phyloP scores from a whole-genome alignment of 2,888 invertebrate genomes.

The Ormyrus labotus region DNA sequence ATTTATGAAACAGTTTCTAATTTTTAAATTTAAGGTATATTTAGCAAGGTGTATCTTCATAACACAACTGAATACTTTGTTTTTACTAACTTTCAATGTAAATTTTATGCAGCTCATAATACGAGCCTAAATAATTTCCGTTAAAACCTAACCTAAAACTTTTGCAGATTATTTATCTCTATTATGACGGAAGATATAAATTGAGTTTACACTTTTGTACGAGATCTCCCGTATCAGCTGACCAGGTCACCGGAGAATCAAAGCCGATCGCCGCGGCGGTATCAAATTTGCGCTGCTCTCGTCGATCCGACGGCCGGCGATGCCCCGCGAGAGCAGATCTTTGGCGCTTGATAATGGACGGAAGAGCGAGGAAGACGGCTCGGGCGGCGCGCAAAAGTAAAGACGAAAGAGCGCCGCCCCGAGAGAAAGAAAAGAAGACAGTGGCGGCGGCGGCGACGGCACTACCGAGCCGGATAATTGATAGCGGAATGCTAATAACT shows the following conservation, averaged over 20 bases:
- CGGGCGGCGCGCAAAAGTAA: neutral
- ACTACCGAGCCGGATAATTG: slow-evolving; percentile 67
- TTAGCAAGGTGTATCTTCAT: too few relatives aligned
- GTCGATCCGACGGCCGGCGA: neutral
- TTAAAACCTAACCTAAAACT: too few relatives aligned
- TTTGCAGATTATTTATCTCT: too few relatives aligned
- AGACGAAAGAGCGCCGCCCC: neutral
- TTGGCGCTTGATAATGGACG: slow-evolving; percentile 19
- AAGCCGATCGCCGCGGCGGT: neutral
- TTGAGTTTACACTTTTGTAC: too few relatives aligned
- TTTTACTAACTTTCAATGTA: too few relatives aligned
- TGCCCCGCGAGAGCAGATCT: slow-evolving; percentile 2
- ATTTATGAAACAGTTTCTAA: too few relatives aligned
- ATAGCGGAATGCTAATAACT: slow-evolving; percentile 74
- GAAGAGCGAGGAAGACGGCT: slow-evolving; percentile 1
- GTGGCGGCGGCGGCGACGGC: neutral
- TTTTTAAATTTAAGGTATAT: too few relatives aligned
- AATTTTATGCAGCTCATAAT: too few relatives aligned
- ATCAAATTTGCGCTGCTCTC: neutral
- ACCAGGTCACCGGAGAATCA: neutral
- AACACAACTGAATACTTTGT: too few relatives aligned
- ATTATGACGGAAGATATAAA: too few relatives aligned
- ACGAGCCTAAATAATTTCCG: too few relatives aligned
- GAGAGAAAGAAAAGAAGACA: slow-evolving; percentile 8
- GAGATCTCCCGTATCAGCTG: too few relatives aligned